phyloP scores from a whole-genome alignment of 2,797 vertebrate genomes.

The Myripristis jacobus region DNA sequence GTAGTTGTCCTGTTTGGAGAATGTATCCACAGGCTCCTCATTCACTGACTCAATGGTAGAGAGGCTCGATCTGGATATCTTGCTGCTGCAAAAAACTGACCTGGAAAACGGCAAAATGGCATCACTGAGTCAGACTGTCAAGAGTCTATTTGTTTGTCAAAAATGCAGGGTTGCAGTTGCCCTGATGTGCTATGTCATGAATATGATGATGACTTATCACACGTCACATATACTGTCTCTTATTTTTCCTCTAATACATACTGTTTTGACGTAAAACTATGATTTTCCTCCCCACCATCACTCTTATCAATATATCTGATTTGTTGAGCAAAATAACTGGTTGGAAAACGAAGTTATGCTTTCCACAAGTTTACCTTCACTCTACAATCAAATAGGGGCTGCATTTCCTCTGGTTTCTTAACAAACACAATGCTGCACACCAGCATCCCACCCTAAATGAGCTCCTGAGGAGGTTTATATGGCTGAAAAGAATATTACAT shows the following conservation, averaged over 20 bases:
- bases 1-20: slow-evolving; percentile 73
- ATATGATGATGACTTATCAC: too few relatives aligned
- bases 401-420: neutral
- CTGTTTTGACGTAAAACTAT: neutral
- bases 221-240: too few relatives aligned
- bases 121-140: neutral
- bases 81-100: slow-evolving; percentile 83
- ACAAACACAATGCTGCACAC: neutral
- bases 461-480: too few relatives aligned
- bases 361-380: neutral
- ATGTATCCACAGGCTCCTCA: slow-evolving; percentile 82
- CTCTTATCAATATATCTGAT: neutral
- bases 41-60: slow-evolving; percentile 74
- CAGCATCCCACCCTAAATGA: neutral
- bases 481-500: slow-evolving; percentile 34
- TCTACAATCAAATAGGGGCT: too few relatives aligned
- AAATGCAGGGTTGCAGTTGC: too few relatives aligned
- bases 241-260: too few relatives aligned
- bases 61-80: slow-evolving; percentile 77
- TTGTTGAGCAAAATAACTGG: neutral
- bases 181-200: too few relatives aligned
- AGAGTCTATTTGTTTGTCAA: neutral
- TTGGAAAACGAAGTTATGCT: neutral
- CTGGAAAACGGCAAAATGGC: slow-evolving; percentile 73
- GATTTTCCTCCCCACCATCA: neutral